phyloP scores from a whole-genome alignment of 2,797 vertebrate species.

The Hipposideros larvatus region DNA sequence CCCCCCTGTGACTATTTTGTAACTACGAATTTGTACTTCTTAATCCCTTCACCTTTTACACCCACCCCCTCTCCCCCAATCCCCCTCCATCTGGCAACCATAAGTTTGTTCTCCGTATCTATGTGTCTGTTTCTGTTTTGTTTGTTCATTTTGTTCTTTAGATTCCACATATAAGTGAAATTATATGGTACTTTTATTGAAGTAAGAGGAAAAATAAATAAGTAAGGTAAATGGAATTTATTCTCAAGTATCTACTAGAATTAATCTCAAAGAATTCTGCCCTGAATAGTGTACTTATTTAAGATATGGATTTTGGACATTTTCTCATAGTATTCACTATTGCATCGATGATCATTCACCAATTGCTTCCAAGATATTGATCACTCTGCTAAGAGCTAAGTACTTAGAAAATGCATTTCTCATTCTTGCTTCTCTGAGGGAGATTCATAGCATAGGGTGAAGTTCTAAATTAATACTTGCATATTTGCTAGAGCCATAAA shows the following conservation, averaged over 20 bases:
- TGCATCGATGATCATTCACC: background rate
- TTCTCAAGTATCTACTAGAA: background rate
- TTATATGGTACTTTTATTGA: background rate
- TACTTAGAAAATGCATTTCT: background rate
- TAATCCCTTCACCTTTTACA: too few relatives aligned
- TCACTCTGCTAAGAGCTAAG: background rate
- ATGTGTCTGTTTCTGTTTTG: too few relatives aligned
- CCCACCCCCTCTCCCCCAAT: too few relatives aligned
- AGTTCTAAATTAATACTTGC: background rate
- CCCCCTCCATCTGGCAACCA: too few relatives aligned
- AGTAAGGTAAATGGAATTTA: background rate
- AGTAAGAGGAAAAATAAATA: background rate
- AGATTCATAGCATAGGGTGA: background rate
- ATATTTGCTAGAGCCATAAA: background rate
- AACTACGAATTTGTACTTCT: too few relatives aligned
- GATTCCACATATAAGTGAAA: too few relatives aligned
- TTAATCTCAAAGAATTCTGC: constrained; percentile 1
- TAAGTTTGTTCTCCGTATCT: too few relatives aligned
- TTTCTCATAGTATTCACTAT: background rate
- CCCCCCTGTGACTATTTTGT: too few relatives aligned
- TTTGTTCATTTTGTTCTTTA: too few relatives aligned
- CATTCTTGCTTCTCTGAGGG: background rate
- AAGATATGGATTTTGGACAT: background rate
- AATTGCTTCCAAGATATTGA: background rate
- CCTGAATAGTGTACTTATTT: background rate